A percentile compares a stretch with the other conserved stretches of the same genome.
phyloP scores from a whole-genome alignment of 2,113 vertebrate species.

The Meleagris gallopavo region DNA sequence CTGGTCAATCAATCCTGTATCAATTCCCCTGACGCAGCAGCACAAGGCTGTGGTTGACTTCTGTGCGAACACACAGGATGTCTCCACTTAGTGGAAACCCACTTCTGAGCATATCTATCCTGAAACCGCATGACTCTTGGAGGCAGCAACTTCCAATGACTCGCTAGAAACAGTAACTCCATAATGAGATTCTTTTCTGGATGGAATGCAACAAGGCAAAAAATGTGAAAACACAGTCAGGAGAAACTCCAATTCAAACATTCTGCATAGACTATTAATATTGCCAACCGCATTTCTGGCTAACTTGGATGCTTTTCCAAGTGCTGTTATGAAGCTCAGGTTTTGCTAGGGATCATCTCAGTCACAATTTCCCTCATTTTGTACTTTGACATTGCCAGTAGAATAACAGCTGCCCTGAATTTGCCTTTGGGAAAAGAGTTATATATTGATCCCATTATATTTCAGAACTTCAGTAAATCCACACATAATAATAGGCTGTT shows the following conservation, averaged over 20 bases:
- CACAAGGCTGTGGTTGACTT: neutral
- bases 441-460: neutral
- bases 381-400: neutral
- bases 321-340: neutral
- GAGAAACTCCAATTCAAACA: neutral
- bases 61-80: neutral
- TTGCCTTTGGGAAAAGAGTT: neutral
- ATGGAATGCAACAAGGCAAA: neutral
- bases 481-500: neutral
- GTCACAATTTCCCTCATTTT: neutral
- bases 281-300: neutral
- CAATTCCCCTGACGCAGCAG: slow-evolving; percentile 8
- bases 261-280: neutral
- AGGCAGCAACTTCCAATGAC: neutral
- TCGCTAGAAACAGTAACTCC: neutral
- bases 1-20: slow-evolving; percentile 50
- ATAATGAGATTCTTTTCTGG: neutral
- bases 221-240: neutral
- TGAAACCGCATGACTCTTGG: neutral
- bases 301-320: neutral
- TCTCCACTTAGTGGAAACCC: slow-evolving; percentile 34
- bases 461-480: neutral
- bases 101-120: neutral
- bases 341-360: neutral
- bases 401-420: neutral